A percentile compares a stretch with the other conserved stretches of the same genome.
Conservation (phyloP, 2,113 vertebrate genomes). For the Platichthys flesus region DNA sequence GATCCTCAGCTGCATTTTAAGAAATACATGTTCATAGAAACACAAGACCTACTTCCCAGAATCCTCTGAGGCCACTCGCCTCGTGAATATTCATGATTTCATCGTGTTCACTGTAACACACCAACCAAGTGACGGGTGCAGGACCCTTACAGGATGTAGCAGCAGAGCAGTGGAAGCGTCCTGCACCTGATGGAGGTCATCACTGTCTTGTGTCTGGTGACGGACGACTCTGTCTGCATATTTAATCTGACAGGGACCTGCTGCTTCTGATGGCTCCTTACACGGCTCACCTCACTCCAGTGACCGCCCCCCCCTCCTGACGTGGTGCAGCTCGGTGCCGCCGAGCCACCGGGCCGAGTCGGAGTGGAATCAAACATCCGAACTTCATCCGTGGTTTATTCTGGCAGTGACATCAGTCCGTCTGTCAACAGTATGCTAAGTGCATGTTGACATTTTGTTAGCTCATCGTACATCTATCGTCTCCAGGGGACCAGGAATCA, state of each 20-base stretch:
- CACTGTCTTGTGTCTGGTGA: background rate
- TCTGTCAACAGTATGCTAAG: background rate
- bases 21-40: background rate
- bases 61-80: background rate
- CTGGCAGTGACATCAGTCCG: background rate
- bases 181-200: background rate
- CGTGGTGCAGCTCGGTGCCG: background rate
- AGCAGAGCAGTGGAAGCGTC: background rate
- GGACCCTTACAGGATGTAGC: background rate
- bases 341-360: background rate
- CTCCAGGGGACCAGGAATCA: background rate
- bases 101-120: background rate
- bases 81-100: conserved; percentile 25
- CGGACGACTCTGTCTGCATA: conserved; percentile 4
- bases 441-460: conserved; percentile 18
- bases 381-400: background rate
- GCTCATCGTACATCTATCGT: conserved; percentile 32
- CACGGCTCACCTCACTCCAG: background rate
- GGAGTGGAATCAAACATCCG: background rate
- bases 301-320: background rate
- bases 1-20: conserved; percentile 3
- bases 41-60: background rate
- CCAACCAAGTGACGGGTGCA: background rate
- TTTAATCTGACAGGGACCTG: background rate
- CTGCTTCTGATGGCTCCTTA: background rate